phyloP scores from a whole-genome alignment of 2,113 vertebrate species.

The Centropus bengalensis region DNA sequence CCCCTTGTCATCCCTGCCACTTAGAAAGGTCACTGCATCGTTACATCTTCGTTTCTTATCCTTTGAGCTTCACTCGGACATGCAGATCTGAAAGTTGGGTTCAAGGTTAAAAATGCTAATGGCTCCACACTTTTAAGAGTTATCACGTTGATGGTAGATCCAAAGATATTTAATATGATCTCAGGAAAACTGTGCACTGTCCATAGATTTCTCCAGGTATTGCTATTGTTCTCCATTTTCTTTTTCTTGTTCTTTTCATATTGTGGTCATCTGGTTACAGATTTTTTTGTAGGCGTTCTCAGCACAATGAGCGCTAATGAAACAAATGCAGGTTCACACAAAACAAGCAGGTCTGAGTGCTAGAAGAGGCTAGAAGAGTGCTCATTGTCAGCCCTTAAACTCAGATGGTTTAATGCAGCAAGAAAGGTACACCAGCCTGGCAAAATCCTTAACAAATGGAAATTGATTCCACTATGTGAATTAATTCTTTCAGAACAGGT shows the following conservation, averaged over 20 bases:
- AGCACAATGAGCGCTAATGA: neutral
- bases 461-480: neutral
- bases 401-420: neutral
- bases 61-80: neutral
- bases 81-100: neutral
- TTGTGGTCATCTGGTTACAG: neutral
- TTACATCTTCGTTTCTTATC: neutral
- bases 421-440: neutral
- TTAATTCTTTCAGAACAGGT: neutral
- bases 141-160: neutral
- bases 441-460: neutral
- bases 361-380: neutral
- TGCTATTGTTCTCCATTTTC: neutral
- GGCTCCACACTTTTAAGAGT: neutral
- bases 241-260: neutral
- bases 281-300: neutral
- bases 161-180: neutral
- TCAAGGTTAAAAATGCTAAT: neutral
- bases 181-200: neutral
- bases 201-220: neutral
- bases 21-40: neutral
- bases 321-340: neutral
- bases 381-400: neutral
- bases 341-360: neutral
- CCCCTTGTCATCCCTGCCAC: neutral